Conservation (phyloP, 35 echinoderm and acorn worm genomes). For the Acanthaster planci region DNA sequence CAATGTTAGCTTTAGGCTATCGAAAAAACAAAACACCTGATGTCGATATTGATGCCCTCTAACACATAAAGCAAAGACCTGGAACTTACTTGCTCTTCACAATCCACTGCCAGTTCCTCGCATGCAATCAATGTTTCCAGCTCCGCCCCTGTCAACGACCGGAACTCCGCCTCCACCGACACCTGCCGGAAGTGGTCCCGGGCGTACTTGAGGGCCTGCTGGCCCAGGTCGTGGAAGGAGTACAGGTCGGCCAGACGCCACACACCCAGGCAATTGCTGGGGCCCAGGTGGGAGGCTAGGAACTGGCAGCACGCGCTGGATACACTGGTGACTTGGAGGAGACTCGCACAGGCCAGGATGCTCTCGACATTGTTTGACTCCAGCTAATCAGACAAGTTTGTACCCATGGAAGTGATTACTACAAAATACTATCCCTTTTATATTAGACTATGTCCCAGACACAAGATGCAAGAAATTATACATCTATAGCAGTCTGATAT, state of each 20-base stretch:
- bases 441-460: too few relatives aligned
- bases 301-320: constrained; percentile 34
- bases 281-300: constrained; percentile 10
- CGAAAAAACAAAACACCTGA: too few relatives aligned
- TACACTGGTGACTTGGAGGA: constrained; percentile 39
- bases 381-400: neutral
- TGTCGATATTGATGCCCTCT: too few relatives aligned
- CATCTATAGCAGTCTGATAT: too few relatives aligned
- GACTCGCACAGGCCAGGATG: constrained; percentile 19
- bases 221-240: constrained; percentile 30
- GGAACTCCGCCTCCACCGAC: constrained; percentile 34
- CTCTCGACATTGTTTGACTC: constrained; percentile 25
- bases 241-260: constrained; percentile 25
- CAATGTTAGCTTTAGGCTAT: too few relatives aligned
- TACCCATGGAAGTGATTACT: too few relatives aligned
- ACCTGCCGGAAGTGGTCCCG: constrained; percentile 35
- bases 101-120: constrained; percentile 25
- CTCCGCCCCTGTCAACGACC: neutral
- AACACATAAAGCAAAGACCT: too few relatives aligned
- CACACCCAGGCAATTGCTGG: constrained; percentile 36
- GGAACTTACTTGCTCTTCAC: constrained; percentile 24
- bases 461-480: too few relatives aligned
- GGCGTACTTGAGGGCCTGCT: neutral
- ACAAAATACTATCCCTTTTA: too few relatives aligned
- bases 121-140: neutral